A percentile compares a stretch with the other conserved stretches of the same genome.
Conservation (phyloP, 2,113 vertebrate species). For the Athene cunicularia region DNA sequence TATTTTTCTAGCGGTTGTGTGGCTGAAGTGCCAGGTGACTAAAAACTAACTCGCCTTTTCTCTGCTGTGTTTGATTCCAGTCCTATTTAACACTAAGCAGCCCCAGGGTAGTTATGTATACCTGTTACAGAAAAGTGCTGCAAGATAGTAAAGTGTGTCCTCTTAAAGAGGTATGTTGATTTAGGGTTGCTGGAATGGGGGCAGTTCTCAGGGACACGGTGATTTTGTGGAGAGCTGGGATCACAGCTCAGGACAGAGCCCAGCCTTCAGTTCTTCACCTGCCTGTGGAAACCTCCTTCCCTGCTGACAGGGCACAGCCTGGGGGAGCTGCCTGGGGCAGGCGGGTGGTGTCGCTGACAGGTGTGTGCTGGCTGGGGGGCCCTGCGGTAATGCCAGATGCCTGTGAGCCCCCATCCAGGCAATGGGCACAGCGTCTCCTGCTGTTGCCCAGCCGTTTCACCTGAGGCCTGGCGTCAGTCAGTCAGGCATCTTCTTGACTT, state of each 20-base stretch:
- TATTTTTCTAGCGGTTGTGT: background rate
- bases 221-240: background rate
- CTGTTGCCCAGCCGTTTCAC: background rate
- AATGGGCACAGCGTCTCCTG: background rate
- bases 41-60: background rate
- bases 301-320: background rate
- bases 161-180: background rate
- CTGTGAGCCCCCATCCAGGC: background rate
- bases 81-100: fast-evolving
- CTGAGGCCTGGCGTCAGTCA: background rate
- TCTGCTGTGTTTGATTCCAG: background rate
- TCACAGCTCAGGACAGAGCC: background rate
- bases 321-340: background rate
- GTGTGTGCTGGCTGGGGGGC: too few relatives aligned
- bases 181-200: background rate
- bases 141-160: background rate
- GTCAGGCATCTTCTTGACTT: background rate
- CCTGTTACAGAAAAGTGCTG: background rate
- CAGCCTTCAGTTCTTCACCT: background rate
- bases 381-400: too few relatives aligned
- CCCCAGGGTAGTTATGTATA: background rate
- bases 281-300: background rate
- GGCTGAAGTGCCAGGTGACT: background rate
- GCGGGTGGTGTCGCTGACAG: background rate
- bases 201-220: background rate